Evolutionary conservation across 2,113 vertebrate species (phyloP).

Genomic region (Romanogobio albipinnatus): DNA sequence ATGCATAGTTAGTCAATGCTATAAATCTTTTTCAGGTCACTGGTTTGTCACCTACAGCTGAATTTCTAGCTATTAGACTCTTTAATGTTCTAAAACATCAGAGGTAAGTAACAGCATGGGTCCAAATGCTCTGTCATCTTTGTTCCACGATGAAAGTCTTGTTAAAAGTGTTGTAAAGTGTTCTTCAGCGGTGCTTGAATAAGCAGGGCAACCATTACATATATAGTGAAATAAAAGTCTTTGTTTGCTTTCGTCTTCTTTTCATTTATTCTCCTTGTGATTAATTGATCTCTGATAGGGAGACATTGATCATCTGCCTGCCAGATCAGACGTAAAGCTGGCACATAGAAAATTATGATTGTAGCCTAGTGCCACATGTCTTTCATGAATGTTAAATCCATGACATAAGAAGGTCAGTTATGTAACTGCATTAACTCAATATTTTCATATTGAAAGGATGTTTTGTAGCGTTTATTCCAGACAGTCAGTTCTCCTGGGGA

Average conservation of each 20-base stretch:
- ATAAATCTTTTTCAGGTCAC: not conserved
- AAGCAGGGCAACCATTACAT: slow-evolving; percentile 72
- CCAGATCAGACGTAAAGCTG: slow-evolving; percentile 14
- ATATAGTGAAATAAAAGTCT: slow-evolving; percentile 73
- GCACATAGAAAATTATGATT: slow-evolving; percentile 9
- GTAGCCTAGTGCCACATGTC: not conserved
- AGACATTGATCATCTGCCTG: slow-evolving; percentile 55
- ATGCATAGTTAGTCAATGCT: not conserved
- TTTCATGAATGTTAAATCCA: not conserved
- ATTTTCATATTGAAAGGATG: not conserved
- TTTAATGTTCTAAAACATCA: not conserved
- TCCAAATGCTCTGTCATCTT: not conserved
- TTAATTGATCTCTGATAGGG: slow-evolving; percentile 60
- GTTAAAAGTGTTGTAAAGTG: slow-evolving; percentile 40
- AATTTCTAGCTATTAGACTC: not conserved
- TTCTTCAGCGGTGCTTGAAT: slow-evolving; percentile 64
- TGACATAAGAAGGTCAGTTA: not conserved
- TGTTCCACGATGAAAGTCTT: not conserved
- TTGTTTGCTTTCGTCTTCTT: slow-evolving; percentile 65
- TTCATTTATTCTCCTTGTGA: slow-evolving; percentile 62
- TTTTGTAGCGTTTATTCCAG: not conserved
- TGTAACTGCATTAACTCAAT: not conserved
- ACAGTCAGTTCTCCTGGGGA: not conserved
- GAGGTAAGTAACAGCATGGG: not conserved
- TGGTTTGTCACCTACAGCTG: not conserved